Conservation (phyloP, 1,140 invertebrate genomes). For the Bombus waltoni region DNA sequence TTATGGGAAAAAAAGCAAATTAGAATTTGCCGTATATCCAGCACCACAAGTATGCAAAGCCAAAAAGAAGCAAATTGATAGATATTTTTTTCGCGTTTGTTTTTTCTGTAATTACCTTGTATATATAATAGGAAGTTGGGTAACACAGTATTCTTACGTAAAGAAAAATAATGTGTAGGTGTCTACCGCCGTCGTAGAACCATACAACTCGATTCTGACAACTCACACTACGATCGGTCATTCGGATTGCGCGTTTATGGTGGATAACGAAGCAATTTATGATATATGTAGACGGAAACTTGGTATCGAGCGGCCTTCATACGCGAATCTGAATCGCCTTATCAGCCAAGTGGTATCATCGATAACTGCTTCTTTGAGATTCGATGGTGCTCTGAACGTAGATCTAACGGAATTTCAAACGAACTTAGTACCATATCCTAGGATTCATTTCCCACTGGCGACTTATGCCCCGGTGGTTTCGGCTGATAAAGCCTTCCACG, state of each 20-base stretch:
- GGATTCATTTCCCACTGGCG: constrained; percentile 61
- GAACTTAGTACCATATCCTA: constrained; percentile 63
- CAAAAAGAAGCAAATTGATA: not conserved
- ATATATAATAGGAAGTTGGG: no score
- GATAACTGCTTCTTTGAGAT: constrained; percentile 64
- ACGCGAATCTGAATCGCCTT: constrained; percentile 63
- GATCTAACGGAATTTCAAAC: constrained; percentile 66
- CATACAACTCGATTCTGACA: constrained; percentile 61
- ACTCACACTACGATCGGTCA: constrained; percentile 63
- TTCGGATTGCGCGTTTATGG: constrained; percentile 68
- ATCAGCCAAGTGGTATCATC: constrained; percentile 67
- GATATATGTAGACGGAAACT: constrained; percentile 66
- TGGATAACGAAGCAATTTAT: constrained; percentile 66
- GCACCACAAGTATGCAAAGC: constrained; percentile 58
- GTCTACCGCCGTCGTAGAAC: constrained; percentile 64
- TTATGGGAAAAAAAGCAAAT: constrained; percentile 65
- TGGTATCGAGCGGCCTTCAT: constrained; percentile 60
- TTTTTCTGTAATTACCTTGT: not conserved
- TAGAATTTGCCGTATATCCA: constrained; percentile 65
- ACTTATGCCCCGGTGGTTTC: constrained; percentile 65
- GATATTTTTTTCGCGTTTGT: not conserved
- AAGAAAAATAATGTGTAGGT: constrained; percentile 43
- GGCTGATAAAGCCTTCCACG: constrained; percentile 62
- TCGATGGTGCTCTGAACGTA: constrained; percentile 63
- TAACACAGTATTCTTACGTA: not conserved